These are phyloP conservation scores for Corythoichthys haematopterus DNA, from an alignment of 2,113 vertebrate species.

Conservation along the genomic window DNA sequence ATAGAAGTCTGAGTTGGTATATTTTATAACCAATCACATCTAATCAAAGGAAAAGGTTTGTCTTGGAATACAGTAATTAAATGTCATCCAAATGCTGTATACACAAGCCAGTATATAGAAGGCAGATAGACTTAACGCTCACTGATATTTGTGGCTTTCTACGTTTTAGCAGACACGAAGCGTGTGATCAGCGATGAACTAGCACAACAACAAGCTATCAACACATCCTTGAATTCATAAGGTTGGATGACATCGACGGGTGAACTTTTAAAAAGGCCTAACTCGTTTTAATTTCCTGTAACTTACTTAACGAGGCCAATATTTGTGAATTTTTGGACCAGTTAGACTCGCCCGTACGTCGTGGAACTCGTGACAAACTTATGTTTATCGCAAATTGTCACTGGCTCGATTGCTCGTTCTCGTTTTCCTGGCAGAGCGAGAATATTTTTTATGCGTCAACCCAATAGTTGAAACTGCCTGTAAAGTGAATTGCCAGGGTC, in stretches of 20 bases:
- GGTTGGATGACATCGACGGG: constrained; percentile 33
- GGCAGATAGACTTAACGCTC: constrained; percentile 59
- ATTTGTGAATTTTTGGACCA: constrained; percentile 1
- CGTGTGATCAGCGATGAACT: constrained; percentile 35
- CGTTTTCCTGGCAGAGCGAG: neutral
- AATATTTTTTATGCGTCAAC: neutral
- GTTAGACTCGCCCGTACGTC: neutral
- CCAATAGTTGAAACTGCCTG: neutral
- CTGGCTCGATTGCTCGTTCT: neutral
- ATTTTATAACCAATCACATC: constrained; percentile 42
- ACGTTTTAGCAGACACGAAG: constrained; percentile 35
- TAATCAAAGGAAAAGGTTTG: constrained; percentile 26
- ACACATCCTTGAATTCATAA: constrained; percentile 16
- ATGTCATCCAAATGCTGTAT: constrained; percentile 31
- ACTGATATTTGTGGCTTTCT: constrained; percentile 48
- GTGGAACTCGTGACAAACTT: neutral
- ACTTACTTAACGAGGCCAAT: constrained; percentile 9
- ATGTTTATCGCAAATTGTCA: neutral
- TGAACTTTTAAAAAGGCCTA: constrained; percentile 35
- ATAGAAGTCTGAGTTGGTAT: constrained; percentile 19
- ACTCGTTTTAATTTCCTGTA: constrained; percentile 32
- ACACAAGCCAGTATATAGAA: constrained; percentile 61
- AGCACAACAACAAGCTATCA: constrained; percentile 36
- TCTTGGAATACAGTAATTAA: constrained; percentile 42
- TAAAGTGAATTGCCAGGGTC: neutral